Conservation (phyloP, 2,113 vertebrate genomes). For the Centropristis striata region DNA sequence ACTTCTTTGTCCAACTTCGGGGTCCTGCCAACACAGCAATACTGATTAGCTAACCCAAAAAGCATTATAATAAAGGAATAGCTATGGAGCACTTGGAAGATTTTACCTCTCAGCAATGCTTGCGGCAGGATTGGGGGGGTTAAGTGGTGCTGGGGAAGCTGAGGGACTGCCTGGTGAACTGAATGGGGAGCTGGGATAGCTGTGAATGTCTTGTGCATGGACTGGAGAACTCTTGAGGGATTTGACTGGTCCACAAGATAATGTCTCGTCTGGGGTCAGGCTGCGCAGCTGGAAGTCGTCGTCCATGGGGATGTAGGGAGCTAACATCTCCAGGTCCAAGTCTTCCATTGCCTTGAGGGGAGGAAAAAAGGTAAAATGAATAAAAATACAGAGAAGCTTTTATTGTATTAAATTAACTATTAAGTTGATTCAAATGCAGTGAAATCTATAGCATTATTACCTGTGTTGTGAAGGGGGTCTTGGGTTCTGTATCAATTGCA, state of each 20-base stretch:
- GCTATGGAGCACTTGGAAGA: not conserved
- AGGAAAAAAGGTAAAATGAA: not conserved
- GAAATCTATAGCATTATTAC: slow-evolving; percentile 74
- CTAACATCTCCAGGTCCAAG: slow-evolving; percentile 97
- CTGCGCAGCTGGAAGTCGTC: slow-evolving; percentile 96
- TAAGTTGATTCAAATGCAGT: not conserved
- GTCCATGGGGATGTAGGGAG: slow-evolving; percentile 98
- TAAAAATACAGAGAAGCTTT: not conserved
- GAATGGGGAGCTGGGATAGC: slow-evolving; percentile 84
- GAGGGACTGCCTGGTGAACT: slow-evolving; percentile 79
- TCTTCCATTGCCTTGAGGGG: slow-evolving; percentile 81
- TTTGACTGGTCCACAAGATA: slow-evolving; percentile 78
- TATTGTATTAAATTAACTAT: not conserved
- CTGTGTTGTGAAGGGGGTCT: slow-evolving; percentile 92
- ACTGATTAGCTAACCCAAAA: not conserved
- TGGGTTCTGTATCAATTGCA: slow-evolving; percentile 95
- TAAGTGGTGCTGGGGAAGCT: slow-evolving; percentile 82
- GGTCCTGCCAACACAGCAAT: slow-evolving; percentile 79
- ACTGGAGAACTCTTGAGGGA: slow-evolving; percentile 83
- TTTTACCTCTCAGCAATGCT: slow-evolving; percentile 66
- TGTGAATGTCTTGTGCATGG: slow-evolving; percentile 77
- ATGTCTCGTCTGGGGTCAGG: slow-evolving; percentile 86
- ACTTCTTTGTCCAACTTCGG: slow-evolving; percentile 87
- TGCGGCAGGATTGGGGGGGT: slow-evolving; percentile 6
- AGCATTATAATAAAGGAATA: not conserved